Evolutionary conservation across 2,797 vertebrate genomes (phyloP), one percentile per base, ranked within the genome.

Genomic region (Xyrichtys novacula): DNA sequence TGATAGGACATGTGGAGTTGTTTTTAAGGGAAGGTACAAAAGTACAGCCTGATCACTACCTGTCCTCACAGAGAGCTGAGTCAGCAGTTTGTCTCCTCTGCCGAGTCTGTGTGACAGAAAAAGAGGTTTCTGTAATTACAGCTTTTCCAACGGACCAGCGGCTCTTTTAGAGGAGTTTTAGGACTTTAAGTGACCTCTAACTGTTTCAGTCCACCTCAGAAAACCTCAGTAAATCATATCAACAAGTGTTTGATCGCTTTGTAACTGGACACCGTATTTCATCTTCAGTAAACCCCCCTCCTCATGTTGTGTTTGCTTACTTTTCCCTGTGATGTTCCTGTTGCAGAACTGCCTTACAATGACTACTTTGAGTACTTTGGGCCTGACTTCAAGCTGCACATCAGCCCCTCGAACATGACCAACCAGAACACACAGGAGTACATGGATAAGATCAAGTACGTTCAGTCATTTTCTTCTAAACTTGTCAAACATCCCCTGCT

Each of bases 311-410:
- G 55, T 29, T 42, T n/a, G 11, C 46, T 63, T 36, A 49, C 26
- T n/a, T 44, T 66, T 64, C 16, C 48, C 31, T 0, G 2, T 74
- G 77, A 29, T 71, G 31, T 56, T 47, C 88, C 38, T 57, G 36
- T 75, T 76, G 56, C 77, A 97, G 96, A 98, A 50, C 91, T 97
- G 78, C 96, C 96, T 2, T 97, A 97, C 90, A 97, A 97, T n/a
- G 96, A 97, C 87, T 97, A 97, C 84, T 97, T 97, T 77, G 96
- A 97, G 75, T 97, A 97, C 94, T 97, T 98, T 32, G 96, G 96
- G 70, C 96, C 96, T 2, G 96, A 97, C 88, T 97, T 97, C 89
- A 97, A 97, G 79, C 90, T 97, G 67, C 96, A 98, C 88, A 97
- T 97, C 91, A 98, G 96, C 83, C 96, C 95, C 60, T 97, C 96